Base-by-base conservation (phyloP, 2,888 invertebrate species). In the Caenorhabditis uteleia region DNA sequence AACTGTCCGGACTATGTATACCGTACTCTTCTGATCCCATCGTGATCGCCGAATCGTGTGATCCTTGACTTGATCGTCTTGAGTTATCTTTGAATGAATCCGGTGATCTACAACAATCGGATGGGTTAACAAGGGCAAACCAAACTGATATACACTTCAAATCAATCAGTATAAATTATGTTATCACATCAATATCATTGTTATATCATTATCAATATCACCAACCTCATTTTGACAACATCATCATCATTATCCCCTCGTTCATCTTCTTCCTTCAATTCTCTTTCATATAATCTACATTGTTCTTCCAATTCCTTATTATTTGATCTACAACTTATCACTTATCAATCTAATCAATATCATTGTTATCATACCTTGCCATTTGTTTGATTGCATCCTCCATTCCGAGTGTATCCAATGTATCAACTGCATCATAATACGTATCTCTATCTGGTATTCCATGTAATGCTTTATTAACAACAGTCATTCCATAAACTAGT, bases 341-440 rank as follows among this genome's bases (percentile, higher is more conserved):
- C 40, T 40, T 40, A 25, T 31, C 14, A 31, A n/a, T n/a, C n/a
- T n/a, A n/a, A n/a, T n/a, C n/a, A n/a, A n/a, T n/a, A 31, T 70
- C 33, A 27, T 12, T 33, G 10, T 33, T 33, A 33, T 14, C 40
- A 18, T 25, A 50, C 23, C 29, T 34, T 10, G 45, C 31, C 74
- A 82, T 71, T n/a, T 59, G 42, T 44, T 70, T 73, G 56, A 83
- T 71, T 8, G 79, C 74, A 14, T 74, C 74, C 60, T 87, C 86
- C 84, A 87, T 85, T 40, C 86, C 86, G 40, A 86, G 94, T 74
- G 95, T 93, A 84, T 97, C 97, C 69, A 98, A 86, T 21, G 91
- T 89, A 85, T 98, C 97, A 3, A 94, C 92, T 83, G 98, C 92
- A 84, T 98, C 95, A 83, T 95, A 98, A 85, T 95, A 98, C 21